Conservation (phyloP, 2,797 vertebrate genomes). For the Hypotaenidia philippensis region DNA sequence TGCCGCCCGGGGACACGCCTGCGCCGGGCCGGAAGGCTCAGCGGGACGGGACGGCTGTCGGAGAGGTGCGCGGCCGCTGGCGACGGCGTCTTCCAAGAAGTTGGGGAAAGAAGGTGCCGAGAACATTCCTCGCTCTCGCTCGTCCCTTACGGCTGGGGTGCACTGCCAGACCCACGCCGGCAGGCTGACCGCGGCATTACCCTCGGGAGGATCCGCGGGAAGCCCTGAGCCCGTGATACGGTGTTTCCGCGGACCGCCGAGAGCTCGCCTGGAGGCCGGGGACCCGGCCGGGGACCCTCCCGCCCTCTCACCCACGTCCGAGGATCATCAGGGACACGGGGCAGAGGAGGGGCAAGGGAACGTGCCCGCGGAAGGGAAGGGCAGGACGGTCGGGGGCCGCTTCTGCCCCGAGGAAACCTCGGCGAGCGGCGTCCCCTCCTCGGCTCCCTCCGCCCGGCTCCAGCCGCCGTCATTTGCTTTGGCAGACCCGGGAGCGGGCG, state of each 20-base stretch:
- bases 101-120: background rate
- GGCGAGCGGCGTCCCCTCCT: background rate
- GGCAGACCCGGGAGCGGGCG: background rate
- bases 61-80: background rate
- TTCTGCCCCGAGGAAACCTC: background rate
- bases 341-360: background rate
- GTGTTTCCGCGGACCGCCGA: background rate
- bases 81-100: background rate
- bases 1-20: background rate
- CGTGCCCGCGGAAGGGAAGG: background rate
- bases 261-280: background rate
- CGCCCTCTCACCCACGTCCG: background rate
- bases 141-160: background rate
- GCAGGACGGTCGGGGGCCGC: background rate
- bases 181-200: background rate
- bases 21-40: background rate
- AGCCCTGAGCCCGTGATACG: background rate
- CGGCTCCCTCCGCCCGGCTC: background rate
- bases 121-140: background rate
- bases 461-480: background rate
- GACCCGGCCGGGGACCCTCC: background rate
- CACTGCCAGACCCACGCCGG: background rate
- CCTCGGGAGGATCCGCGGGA: background rate
- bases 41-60: background rate
- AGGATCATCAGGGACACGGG: background rate